phyloP scores from a whole-genome alignment of 2,888 invertebrate species.

The Stenodera caucasica region DNA sequence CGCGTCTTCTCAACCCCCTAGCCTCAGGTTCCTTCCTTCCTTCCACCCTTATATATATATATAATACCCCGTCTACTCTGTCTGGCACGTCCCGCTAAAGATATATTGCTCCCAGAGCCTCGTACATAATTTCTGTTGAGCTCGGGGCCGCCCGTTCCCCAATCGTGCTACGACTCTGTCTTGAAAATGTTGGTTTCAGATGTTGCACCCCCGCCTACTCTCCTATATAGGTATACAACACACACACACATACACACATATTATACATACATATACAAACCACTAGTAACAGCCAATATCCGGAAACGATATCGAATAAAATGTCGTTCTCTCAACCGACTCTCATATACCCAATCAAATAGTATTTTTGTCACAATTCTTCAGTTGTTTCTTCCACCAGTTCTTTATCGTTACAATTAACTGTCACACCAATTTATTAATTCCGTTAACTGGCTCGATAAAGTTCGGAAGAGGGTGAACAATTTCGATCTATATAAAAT shows the following conservation, averaged over 20 bases:
- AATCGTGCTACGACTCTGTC: constrained; percentile 32
- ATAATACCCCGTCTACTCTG: constrained; percentile 56
- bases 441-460: constrained; percentile 42
- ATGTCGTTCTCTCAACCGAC: too few species aligned
- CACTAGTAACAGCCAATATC: constrained; percentile 23
- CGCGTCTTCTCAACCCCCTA: constrained; percentile 34
- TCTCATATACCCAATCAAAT: constrained; percentile 17
- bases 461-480: constrained; percentile 44
- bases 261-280: constrained; percentile 22
- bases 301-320: constrained; percentile 20
- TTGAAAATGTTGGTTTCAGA: constrained; percentile 37
- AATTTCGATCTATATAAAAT: constrained; percentile 56
- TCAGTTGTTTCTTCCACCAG: constrained; percentile 15
- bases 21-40: constrained; percentile 53
- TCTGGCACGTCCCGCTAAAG: constrained; percentile 57
- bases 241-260: too few species aligned
- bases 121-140: constrained; percentile 57
- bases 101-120: constrained; percentile 59
- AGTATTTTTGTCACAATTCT: constrained; percentile 27
- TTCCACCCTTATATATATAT: constrained; percentile 46
- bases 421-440: constrained; percentile 40
- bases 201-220: constrained; percentile 27
- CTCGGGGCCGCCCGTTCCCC: constrained; percentile 40
- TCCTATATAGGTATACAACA: too few species aligned
- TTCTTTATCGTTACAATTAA: constrained; percentile 39